Evolutionary conservation across 1,140 invertebrate genomes (phyloP), one percentile per base, ranked within the genome.

Genomic region (Phortica variegata): DNA sequence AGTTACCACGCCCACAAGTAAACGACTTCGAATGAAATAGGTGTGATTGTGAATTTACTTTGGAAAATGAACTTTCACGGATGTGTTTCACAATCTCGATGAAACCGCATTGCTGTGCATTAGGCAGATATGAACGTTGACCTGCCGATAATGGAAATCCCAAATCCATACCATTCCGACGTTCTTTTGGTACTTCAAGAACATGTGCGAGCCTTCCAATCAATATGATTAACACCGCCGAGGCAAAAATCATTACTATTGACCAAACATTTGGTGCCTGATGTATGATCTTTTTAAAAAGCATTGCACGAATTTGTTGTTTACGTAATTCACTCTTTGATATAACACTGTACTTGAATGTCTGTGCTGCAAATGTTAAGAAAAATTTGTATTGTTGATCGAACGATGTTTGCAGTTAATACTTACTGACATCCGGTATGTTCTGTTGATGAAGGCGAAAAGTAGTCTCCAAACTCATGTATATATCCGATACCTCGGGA

Each of bases 271-370:
- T 73, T 5, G 70, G 58, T 1, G 65, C 65, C 39, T 66, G 50
- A 39, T 68, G 55, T 6, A 65, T 55, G 49, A 73, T 55, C n/a
- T 65, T 73, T 29, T 73, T 73, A 20, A 56, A 70, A 16, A 73
- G 48, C 56, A 73, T 65, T 17, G 70, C 70, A 0, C 56, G 47
- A 17, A 56, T 54, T 8, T 65, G 57, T 33, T 63, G 60, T 2
- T 21, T 45, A 13, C 38, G 39, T 9, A 68, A 31, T 18, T 68
- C 34, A 13, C 38, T 68, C 6, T 53, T 47, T 2, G 65, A 69
- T 10, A 63, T 49, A 12, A 68, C 47, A 17, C 49, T 20, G 39
- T 68, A 68, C 32, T 69, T 63, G 3, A 68, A 69, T 0, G 54
- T 56, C 63, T 68, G 63, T 10, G 60, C 63, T 68, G 33, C 16